Evolutionary conservation across 2,888 invertebrate genomes (phyloP), one percentile per base, ranked within the genome.

Genomic region (Tillus elongatus): DNA sequence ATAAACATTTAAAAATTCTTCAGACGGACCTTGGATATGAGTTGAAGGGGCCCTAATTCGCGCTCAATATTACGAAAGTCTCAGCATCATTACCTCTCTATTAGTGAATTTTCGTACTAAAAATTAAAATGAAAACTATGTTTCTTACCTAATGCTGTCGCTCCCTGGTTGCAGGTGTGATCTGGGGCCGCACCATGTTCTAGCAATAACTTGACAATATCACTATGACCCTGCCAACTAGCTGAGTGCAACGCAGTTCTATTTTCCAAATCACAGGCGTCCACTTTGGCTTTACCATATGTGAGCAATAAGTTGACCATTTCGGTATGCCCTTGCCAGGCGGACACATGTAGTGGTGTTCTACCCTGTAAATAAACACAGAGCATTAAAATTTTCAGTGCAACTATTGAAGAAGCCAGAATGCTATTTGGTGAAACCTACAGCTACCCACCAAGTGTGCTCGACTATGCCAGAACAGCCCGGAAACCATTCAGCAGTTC

Each of bases 121-220:
- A 37, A 13, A 28, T 39, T 37, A 2, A 36, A 40, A 3, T 16
- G n/a, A n/a, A n/a, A n/a, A n/a, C n/a, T n/a, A n/a, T n/a, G n/a
- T n/a, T n/a, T 35, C 51, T 44, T 57, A 77, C 82, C 82, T 42
- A 96, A 70, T 4, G 95, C 92, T 9, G 95, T 93, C 31, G 95
- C 95, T 13, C 95, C 95, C 69, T 93, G 93, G 56, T 90, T 88
- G 61, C 95, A 95, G 0, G 88, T 85, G 51, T 92, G 91, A 65
- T 91, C 82, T 11, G 90, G 85, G 37, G 74, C 64, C 0, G 93
- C 92, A 3, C 88, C 88, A 50, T 79, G 78, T 53, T 80, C 79
- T 30, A 95, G 70, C 9, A 90, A 67, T 26, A 90, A 69, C 40
- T 82, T 75, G 46, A 95, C 88, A 27, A 89, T 89, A 33, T 78